These are phyloP conservation scores for Struthio camelus DNA, from an alignment of 2,113 vertebrate genomes.

Conservation along the genomic window DNA sequence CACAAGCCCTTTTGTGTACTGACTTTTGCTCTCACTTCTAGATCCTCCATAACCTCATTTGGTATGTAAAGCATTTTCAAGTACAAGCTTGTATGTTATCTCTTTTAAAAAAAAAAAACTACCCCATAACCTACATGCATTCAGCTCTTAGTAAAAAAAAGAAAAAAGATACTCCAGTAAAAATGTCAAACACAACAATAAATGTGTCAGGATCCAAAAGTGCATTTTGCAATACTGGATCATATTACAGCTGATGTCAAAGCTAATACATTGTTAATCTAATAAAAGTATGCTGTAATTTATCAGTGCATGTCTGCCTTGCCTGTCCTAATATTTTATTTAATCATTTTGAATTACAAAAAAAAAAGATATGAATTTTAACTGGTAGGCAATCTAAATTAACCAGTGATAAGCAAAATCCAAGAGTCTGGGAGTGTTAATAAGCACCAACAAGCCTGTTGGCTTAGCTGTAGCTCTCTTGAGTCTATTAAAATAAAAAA, in stretches of 20 bases:
- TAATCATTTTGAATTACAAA: neutral
- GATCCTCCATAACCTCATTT: constrained; percentile 70
- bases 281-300: constrained; percentile 38
- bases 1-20: constrained; percentile 87
- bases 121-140: constrained; percentile 25
- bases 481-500: neutral
- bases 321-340: neutral
- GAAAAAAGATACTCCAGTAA: constrained; percentile 11
- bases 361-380: neutral
- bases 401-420: neutral
- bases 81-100: constrained; percentile 83
- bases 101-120: constrained; percentile 66
- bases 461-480: neutral
- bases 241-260: constrained; percentile 56
- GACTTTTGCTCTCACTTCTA: constrained; percentile 39
- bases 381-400: neutral
- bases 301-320: neutral
- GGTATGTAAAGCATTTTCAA: constrained; percentile 77
- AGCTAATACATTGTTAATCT: constrained; percentile 30
- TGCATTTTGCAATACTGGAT: constrained; percentile 28
- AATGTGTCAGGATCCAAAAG: constrained; percentile 39
- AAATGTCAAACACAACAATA: constrained; percentile 61
- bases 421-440: neutral
- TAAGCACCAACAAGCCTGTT: neutral
- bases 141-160: constrained; percentile 35